Conservation (phyloP, 2,797 vertebrate genomes). For the Enteromius treurensis region DNA sequence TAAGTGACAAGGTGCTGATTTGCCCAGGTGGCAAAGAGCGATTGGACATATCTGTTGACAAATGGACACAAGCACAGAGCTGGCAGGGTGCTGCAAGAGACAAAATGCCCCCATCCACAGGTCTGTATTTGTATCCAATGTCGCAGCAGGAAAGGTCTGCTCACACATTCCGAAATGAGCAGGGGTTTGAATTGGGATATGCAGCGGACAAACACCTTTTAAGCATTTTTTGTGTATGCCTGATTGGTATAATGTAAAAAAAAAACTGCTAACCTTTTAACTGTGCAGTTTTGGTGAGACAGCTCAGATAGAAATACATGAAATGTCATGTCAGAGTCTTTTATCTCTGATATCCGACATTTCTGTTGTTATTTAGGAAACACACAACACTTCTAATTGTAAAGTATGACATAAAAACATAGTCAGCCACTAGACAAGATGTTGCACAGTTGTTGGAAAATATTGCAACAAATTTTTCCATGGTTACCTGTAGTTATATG, state of each 20-base stretch:
- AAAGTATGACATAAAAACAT: not conserved
- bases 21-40: conserved; percentile 83
- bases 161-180: conserved; percentile 27
- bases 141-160: conserved; percentile 68
- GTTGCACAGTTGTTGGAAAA: conserved; percentile 39
- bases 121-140: conserved; percentile 74
- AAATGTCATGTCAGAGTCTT: too few species aligned
- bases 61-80: conserved; percentile 84
- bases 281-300: too few species aligned
- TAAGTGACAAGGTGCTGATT: conserved; percentile 85
- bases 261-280: too few species aligned
- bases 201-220: not conserved
- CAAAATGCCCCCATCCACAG: conserved; percentile 79
- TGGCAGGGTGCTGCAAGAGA: conserved; percentile 80
- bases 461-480: conserved; percentile 45
- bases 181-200: conserved; percentile 13
- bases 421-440: conserved; percentile 22
- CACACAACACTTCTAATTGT: conserved; percentile 7
- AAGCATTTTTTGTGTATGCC: not conserved
- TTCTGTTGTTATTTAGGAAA: not conserved
- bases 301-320: too few species aligned
- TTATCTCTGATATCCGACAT: conserved; percentile 14
- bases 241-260: too few species aligned
- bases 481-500: not conserved
- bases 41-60: conserved; percentile 88